Evolutionary conservation across 2,797 vertebrate species (phyloP).

Genomic region (Serranus cabrilla): DNA sequence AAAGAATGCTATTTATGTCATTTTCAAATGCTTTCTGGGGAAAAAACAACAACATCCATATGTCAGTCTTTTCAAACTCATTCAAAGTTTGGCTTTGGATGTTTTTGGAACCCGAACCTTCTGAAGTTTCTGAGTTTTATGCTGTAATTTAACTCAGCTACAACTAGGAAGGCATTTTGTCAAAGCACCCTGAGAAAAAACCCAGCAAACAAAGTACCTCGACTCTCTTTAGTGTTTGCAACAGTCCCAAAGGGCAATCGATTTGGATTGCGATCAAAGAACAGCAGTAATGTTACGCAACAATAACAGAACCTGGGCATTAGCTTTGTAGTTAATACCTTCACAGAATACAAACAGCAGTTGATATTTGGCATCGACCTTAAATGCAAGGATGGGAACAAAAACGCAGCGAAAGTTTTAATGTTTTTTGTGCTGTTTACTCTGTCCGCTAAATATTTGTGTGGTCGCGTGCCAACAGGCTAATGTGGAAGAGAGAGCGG

Average conservation of each 20-base stretch:
- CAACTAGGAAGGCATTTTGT: constrained; percentile 30
- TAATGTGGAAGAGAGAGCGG: constrained; percentile 40
- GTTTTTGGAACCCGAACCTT: constrained; percentile 19
- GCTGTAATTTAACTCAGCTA: constrained; percentile 15
- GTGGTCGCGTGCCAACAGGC: constrained; percentile 47
- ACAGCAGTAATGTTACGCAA: constrained; percentile 34
- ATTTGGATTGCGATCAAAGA: constrained; percentile 63
- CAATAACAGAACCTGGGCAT: constrained; percentile 49
- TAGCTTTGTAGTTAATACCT: constrained; percentile 50
- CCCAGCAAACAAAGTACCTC: constrained; percentile 29
- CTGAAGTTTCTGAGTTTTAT: constrained; percentile 11
- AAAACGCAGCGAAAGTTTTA: constrained; percentile 12
- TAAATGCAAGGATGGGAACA: constrained; percentile 28
- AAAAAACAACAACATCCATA: not conserved
- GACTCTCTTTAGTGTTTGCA: constrained; percentile 33
- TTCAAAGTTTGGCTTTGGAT: constrained; percentile 9
- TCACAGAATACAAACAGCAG: constrained; percentile 36
- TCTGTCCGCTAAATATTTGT: constrained; percentile 21
- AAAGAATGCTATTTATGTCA: not conserved
- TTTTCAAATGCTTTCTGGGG: not conserved
- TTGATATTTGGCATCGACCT: constrained; percentile 32
- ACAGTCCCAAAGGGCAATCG: constrained; percentile 38
- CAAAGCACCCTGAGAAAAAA: constrained; percentile 23
- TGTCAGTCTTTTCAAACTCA: constrained; percentile 12
- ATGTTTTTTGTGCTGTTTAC: constrained; percentile 9